These are phyloP conservation scores for Drosophila histrio DNA, from an alignment of 2,888 invertebrate genomes.

Conservation along the genomic window DNA sequence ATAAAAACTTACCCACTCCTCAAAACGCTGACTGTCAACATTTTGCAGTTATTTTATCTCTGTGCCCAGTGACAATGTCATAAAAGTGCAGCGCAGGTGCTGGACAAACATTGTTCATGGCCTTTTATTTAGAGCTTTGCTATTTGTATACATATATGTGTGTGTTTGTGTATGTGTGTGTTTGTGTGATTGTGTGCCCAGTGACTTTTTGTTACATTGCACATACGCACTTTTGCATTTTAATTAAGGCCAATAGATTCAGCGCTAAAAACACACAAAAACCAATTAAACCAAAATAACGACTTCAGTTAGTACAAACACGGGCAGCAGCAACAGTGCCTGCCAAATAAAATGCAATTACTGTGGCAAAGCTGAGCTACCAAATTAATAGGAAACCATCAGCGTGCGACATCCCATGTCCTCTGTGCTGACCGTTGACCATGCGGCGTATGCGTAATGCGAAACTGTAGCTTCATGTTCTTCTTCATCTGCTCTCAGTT, in stretches of 20 bases:
- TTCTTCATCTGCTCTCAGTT: conserved; percentile 17
- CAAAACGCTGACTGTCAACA: conserved; percentile 57
- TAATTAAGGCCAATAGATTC: conserved; percentile 74
- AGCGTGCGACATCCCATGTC: background rate
- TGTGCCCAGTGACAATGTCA: conserved; percentile 49
- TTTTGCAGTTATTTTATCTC: conserved; percentile 76
- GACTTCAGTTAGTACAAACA: conserved; percentile 20
- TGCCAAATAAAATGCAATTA: conserved; percentile 75
- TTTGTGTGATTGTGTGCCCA: conserved; percentile 26
- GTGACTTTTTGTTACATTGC: conserved; percentile 72
- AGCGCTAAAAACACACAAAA: conserved; percentile 62
- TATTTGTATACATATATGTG: conserved; percentile 7
- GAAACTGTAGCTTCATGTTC: conserved; percentile 27
- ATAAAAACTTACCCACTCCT: conserved; percentile 56
- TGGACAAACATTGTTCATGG: conserved; percentile 55
- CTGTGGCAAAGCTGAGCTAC: conserved; percentile 49
- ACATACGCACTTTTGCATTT: conserved; percentile 75
- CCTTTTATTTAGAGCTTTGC: conserved; percentile 35
- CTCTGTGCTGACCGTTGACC: conserved; percentile 7
- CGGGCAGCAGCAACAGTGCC: conserved; percentile 9
- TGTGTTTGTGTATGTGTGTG: background rate
- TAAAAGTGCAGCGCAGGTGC: conserved; percentile 59
- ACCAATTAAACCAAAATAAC: conserved; percentile 74
- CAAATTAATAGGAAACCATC: conserved; percentile 71
- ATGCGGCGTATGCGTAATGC: conserved; percentile 69